phyloP scores from a whole-genome alignment of 2,113 vertebrate genomes.

The Tragelaphus buxtoni region DNA sequence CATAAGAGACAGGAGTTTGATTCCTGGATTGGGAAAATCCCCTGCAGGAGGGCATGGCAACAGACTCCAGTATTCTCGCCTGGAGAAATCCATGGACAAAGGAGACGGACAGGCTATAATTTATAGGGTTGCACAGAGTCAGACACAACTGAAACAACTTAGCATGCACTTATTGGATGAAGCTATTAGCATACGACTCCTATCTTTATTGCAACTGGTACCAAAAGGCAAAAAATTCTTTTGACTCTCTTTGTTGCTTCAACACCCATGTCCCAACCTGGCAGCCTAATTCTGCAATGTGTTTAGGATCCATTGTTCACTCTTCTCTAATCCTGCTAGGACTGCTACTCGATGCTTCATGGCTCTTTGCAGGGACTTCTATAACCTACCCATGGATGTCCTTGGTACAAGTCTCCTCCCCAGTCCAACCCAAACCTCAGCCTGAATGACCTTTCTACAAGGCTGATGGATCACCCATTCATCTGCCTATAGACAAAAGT shows the following conservation, averaged over 20 bases:
- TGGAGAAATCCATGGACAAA: background rate
- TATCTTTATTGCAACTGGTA: background rate
- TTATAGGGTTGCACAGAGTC: no score
- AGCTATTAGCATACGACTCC: background rate
- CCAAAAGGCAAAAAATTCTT: background rate
- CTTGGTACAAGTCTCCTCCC: background rate
- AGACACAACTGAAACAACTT: no score
- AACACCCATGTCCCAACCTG: no score
- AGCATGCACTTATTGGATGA: no score
- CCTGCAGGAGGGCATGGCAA: background rate
- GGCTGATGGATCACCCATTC: background rate
- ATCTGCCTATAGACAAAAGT: background rate
- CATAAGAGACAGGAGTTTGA: no score
- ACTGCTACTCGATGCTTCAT: accelerated
- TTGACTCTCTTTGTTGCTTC: background rate
- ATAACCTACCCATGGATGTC: background rate
- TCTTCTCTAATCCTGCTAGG: background rate
- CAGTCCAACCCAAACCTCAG: background rate
- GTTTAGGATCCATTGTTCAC: background rate
- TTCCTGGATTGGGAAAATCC: background rate
- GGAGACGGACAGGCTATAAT: no score
- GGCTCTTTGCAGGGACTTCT: background rate
- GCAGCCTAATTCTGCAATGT: background rate
- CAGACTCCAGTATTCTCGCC: background rate
- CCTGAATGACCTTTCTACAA: background rate